These are phyloP conservation scores for Poeciliopsis retropinna DNA, from an alignment of 2,113 vertebrate genomes.

Conservation along the genomic window DNA sequence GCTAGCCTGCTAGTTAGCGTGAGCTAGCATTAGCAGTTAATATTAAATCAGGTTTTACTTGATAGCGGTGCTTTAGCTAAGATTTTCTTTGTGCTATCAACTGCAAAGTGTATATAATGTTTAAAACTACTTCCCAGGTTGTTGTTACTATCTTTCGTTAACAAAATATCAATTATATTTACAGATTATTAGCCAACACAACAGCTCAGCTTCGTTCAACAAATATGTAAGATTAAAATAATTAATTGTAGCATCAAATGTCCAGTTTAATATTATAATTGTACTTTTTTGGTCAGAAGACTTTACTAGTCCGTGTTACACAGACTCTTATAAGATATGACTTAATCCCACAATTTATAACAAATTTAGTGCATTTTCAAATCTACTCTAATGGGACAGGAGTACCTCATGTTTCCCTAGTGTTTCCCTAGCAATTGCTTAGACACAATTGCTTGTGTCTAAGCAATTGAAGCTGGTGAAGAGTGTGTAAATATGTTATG, in stretches of 20 bases:
- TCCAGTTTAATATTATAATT: neutral
- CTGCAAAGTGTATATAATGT: neutral
- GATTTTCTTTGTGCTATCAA: neutral
- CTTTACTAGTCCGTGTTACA: neutral
- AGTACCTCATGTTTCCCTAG: neutral
- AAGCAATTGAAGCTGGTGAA: too few relatives aligned
- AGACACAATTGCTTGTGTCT: too few relatives aligned
- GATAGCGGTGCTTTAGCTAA: neutral
- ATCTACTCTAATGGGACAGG: neutral
- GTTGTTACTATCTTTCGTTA: too few relatives aligned
- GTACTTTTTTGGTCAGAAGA: neutral
- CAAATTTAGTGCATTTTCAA: neutral
- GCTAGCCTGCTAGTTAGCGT: conserved; percentile 39
- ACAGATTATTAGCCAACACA: too few relatives aligned
- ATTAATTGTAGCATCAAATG: too few relatives aligned
- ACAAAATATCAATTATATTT: too few relatives aligned
- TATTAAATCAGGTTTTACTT: neutral
- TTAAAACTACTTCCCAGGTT: neutral
- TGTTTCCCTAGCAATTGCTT: too few relatives aligned
- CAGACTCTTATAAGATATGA: neutral
- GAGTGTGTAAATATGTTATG: neutral
- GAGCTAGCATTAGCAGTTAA: conserved; percentile 7
- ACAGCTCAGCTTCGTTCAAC: too few relatives aligned
- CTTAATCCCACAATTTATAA: neutral
- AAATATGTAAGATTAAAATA: too few relatives aligned